These are phyloP conservation scores for Periphyllus acericola DNA, from an alignment of 2,888 invertebrate genomes.

Conservation along the genomic window DNA sequence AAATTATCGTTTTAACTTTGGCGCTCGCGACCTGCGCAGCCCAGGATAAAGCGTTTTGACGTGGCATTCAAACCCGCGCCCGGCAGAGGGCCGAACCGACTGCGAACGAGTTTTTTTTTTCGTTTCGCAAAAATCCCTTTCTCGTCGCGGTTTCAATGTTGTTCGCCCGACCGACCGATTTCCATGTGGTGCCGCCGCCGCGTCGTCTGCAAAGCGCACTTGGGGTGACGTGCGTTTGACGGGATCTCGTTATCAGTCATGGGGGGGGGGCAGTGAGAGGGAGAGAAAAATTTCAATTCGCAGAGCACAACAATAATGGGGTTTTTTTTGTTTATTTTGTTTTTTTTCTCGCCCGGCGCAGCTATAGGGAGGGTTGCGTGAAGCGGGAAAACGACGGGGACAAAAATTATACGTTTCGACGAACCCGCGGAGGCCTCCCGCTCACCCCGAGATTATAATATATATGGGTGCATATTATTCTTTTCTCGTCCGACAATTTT, in stretches of 20 bases:
- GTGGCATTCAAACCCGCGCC: not conserved
- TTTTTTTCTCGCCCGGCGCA: too few relatives aligned
- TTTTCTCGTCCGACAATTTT: not conserved
- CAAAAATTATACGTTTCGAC: constrained; percentile 11
- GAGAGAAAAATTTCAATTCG: not conserved
- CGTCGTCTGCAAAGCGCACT: too few relatives aligned
- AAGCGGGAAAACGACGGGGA: not conserved
- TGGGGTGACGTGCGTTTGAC: constrained; percentile 19
- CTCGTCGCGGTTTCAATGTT: not conserved
- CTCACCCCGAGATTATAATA: not conserved
- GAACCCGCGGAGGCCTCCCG: not conserved
- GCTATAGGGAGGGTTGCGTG: too few relatives aligned
- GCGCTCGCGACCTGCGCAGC: too few relatives aligned
- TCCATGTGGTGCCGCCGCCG: not conserved
- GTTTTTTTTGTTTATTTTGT: not conserved
- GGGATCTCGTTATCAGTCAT: not conserved
- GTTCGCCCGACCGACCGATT: not conserved
- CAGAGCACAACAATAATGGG: not conserved
- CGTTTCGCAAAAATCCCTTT: not conserved
- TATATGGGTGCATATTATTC: too few relatives aligned
- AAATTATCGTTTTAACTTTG: too few relatives aligned
- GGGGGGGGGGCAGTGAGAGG: not conserved
- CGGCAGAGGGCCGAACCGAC: not conserved
- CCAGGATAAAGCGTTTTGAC: not conserved
- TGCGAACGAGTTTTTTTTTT: not conserved